Evolutionary conservation across 2,797 vertebrate species (phyloP).

Genomic region (Potorous gilbertii): DNA sequence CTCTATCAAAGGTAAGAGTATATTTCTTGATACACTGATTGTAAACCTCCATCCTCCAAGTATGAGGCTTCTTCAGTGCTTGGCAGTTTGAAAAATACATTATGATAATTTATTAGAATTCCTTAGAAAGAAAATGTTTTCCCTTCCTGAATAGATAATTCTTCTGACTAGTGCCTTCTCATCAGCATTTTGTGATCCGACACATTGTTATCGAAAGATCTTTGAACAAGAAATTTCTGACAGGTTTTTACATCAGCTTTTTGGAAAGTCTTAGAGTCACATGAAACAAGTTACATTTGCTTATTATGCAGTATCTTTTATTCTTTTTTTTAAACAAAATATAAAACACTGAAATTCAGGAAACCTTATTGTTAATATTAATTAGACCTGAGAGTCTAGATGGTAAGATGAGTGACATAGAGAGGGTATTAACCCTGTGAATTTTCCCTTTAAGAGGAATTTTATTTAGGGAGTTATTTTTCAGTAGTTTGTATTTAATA

Average conservation of each 20-base stretch:
- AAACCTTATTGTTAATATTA: neutral
- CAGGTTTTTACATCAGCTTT: neutral
- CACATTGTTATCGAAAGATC: neutral
- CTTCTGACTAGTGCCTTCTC: neutral
- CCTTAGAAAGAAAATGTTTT: conserved; percentile 8
- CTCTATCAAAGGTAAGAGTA: conserved; percentile 93
- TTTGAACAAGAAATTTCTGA: neutral
- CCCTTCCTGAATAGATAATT: neutral
- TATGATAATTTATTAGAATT: neutral
- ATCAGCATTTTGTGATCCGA: neutral
- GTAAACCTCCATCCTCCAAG: neutral
- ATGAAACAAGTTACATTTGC: neutral
- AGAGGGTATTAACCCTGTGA: neutral
- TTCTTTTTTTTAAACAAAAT: neutral
- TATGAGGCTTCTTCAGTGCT: neutral
- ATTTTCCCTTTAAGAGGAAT: neutral
- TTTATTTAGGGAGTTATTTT: neutral
- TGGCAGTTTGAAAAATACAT: neutral
- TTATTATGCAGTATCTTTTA: neutral
- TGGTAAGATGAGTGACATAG: neutral
- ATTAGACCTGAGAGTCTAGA: too few relatives aligned
- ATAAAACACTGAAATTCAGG: neutral
- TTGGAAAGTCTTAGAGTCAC: neutral
- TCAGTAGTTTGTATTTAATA: neutral
- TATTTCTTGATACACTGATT: neutral